These are phyloP conservation scores for Ciona savignyi DNA, from an alignment of 23 tunicate genomes.

Conservation along the genomic window DNA sequence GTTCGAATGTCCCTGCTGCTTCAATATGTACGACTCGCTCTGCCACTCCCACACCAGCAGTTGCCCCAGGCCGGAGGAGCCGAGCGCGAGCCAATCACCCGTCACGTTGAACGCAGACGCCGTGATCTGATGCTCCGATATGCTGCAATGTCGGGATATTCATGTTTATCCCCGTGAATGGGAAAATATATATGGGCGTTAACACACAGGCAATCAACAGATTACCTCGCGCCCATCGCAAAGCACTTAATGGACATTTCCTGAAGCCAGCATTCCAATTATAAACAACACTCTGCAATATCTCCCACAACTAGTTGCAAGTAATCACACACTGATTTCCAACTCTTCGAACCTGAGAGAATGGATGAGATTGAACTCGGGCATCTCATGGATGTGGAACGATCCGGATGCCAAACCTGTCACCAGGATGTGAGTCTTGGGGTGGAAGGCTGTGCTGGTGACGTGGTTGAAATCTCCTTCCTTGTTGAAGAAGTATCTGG, in stretches of 20 bases:
- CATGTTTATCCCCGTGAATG: too few relatives aligned
- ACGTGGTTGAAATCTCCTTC: constrained; percentile 52
- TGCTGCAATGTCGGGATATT: too few relatives aligned
- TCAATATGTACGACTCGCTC: constrained; percentile 75
- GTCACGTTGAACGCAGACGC: constrained; percentile 50
- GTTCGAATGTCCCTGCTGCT: constrained; percentile 88
- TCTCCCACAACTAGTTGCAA: too few relatives aligned
- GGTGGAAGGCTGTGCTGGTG: constrained; percentile 43
- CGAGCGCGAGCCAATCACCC: constrained; percentile 90
- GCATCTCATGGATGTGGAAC: constrained; percentile 71
- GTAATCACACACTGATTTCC: too few relatives aligned
- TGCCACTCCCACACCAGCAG: constrained; percentile 94
- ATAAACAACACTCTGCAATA: too few relatives aligned
- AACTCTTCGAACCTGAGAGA: constrained; percentile 51
- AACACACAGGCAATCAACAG: too few relatives aligned
- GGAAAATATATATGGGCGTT: too few relatives aligned
- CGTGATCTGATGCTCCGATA: constrained; percentile 62
- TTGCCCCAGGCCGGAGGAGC: constrained; percentile 56
- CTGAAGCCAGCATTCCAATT: too few relatives aligned
- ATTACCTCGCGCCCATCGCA: too few relatives aligned
- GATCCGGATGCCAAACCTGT: constrained; percentile 80
- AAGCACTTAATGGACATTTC: too few relatives aligned
- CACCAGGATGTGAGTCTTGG: constrained; percentile 41
- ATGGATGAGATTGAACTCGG: constrained; percentile 74
- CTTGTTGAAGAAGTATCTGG: constrained; percentile 45